A percentile compares a stretch with the other conserved stretches of the same genome.
Conservation (phyloP, 2,797 vertebrate species). For the Peromyscus eremicus region DNA sequence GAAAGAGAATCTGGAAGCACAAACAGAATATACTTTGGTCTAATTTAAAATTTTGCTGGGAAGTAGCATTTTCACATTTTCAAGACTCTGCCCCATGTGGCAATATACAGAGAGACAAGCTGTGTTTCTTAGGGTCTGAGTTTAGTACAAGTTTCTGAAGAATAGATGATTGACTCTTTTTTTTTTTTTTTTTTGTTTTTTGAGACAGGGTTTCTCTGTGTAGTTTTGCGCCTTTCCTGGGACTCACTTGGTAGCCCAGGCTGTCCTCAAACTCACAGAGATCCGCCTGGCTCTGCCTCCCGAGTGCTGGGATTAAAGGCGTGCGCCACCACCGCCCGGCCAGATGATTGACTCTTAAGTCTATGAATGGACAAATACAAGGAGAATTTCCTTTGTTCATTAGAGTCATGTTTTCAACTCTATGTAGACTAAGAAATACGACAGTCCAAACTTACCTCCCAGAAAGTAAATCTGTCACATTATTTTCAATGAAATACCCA, state of each 20-base stretch:
- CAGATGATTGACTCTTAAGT: neutral
- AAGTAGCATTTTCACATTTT: neutral
- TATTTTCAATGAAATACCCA: neutral
- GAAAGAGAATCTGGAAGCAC: neutral
- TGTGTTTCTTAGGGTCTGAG: neutral
- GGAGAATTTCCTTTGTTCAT: conserved; percentile 2
- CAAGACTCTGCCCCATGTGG: neutral
- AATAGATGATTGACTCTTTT: neutral
- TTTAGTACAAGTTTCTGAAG: conserved; percentile 27
- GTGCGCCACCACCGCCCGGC: too few relatives aligned
- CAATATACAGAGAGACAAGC: neutral
- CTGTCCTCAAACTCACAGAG: too few relatives aligned
- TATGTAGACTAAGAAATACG: neutral
- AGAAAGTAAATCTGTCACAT: neutral
- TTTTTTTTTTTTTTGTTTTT: too few relatives aligned
- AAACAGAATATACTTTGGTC: neutral
- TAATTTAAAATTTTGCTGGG: neutral
- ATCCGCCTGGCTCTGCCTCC: too few relatives aligned
- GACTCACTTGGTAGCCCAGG: too few relatives aligned
- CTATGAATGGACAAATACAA: conserved; percentile 25
- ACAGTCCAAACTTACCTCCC: neutral
- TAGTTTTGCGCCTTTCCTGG: too few relatives aligned
- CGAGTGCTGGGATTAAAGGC: too few relatives aligned
- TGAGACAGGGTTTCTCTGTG: too few relatives aligned
- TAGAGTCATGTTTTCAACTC: neutral